Conservation (phyloP, 2,113 vertebrate species). For the Caranx melampygus region DNA sequence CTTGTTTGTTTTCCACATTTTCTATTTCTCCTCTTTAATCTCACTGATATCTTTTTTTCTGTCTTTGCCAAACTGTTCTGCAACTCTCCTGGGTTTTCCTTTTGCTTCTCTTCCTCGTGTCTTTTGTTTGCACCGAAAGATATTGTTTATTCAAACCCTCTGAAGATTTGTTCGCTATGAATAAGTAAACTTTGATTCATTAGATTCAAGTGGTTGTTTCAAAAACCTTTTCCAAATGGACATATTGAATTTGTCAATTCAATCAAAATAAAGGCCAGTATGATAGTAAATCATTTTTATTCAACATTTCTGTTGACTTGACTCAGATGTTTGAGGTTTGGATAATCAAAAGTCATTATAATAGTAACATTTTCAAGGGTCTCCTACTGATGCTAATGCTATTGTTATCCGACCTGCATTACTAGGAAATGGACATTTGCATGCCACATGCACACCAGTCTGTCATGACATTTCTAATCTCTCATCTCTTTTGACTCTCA, state of each 20-base stretch:
- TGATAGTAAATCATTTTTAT: neutral
- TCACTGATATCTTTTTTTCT: constrained; percentile 28
- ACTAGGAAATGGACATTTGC: constrained; percentile 16
- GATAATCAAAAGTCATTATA: constrained; percentile 34
- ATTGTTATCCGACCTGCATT: constrained; percentile 12
- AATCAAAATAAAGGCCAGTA: neutral
- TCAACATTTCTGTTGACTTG: neutral
- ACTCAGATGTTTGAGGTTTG: constrained; percentile 43
- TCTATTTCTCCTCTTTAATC: constrained; percentile 18
- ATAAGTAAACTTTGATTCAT: neutral
- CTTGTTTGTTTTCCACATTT: constrained; percentile 50
- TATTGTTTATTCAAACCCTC: constrained; percentile 57
- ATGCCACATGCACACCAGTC: constrained; percentile 39
- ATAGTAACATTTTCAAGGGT: constrained; percentile 9
- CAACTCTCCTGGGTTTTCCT: constrained; percentile 3
- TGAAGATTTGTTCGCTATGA: neutral
- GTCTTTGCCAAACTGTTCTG: constrained; percentile 11
- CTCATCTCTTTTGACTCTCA: constrained; percentile 7
- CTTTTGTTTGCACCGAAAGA: neutral
- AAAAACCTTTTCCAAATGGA: neutral
- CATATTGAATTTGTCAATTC: neutral
- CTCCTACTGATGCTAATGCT: neutral
- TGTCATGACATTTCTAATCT: neutral
- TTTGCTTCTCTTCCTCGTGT: constrained; percentile 10
- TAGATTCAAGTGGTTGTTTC: neutral